phyloP scores from a whole-genome alignment of 2,797 vertebrate species.

The Poeciliopsis turneri region DNA sequence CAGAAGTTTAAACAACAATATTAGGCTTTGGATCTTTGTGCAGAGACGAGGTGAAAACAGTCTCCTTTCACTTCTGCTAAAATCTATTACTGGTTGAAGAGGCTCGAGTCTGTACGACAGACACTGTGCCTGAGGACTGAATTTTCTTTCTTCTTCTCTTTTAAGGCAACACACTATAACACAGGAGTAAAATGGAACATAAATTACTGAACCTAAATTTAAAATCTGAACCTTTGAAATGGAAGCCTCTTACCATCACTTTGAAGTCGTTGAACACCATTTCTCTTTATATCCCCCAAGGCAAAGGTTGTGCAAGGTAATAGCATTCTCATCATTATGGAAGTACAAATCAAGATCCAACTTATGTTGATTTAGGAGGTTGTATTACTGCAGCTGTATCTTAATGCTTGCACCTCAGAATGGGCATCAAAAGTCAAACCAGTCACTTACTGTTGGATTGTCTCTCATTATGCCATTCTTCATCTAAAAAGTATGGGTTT shows the following conservation, averaged over 20 bases:
- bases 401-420: constrained; percentile 5
- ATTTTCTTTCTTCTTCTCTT: neutral
- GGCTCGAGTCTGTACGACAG: neutral
- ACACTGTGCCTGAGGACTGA: constrained; percentile 1
- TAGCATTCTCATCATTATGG: constrained; percentile 26
- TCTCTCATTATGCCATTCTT: too few species aligned
- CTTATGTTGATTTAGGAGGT: constrained; percentile 17
- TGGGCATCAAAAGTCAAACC: constrained; percentile 8
- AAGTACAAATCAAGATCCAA: constrained; percentile 30
- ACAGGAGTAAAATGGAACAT: constrained; percentile 24
- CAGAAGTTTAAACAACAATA: constrained; percentile 10
- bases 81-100: constrained; percentile 13
- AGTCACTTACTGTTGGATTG: neutral
- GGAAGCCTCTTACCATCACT: constrained; percentile 21
- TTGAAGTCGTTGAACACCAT: constrained; percentile 22
- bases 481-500: neutral
- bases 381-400: constrained; percentile 18
- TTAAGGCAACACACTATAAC: constrained; percentile 4
- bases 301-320: constrained; percentile 39
- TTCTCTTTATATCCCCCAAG: constrained; percentile 29
- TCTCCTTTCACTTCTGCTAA: constrained; percentile 14
- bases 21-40: constrained; percentile 5
- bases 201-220: constrained; percentile 21
- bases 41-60: constrained; percentile 6
- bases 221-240: constrained; percentile 35